Evolutionary conservation across 2,888 invertebrate species (phyloP), one percentile per base, ranked within the genome.

Genomic region (Hylaea fasciaria): DNA sequence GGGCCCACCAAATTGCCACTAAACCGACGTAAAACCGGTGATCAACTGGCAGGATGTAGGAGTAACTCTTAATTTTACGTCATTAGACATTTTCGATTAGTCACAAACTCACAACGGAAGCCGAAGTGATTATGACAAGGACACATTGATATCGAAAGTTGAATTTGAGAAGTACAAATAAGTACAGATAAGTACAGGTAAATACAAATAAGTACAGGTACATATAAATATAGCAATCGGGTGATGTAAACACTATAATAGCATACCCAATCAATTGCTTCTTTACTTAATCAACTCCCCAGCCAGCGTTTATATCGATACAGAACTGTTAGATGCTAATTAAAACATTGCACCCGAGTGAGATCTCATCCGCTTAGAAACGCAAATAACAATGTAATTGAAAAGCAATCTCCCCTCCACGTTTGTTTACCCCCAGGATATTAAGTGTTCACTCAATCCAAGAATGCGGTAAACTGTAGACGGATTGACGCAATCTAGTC

Each of bases 401-500:
- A 57, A 49, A 59, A 46, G 37, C 58, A 65, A 58, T 62, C 61
- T 60, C 40, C 56, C 41, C 53, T 43, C 45, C 35, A 47, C 56
- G 60, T 66, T 57, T 64, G 59, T 69, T 55, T 62, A 64, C 49
- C 51, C 16, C 22, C 55, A 64, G 69, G 66, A 69, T 67, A 68
- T 70, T 65, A 68, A 60, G 53, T 50, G 62, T 53, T 62, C 59
- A 63, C 35, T 68, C 57, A 62, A 66, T 62, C 64, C 56, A 63
- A 53, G 67, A 65, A 62, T 62, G 65, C 55, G 61, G 68, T 55
- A 28, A 59, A 39, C 50, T 44, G 56, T 47, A 72, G 76, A 79
- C 70, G 69, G 71, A 80, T 79, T 74, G 76, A 71, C 71, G 75
- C 78, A 78, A 80, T 80, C 70, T 70, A 65, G 60, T 74, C 66